A percentile compares a stretch with the other conserved stretches of the same genome.
Evolutionary conservation across 2,888 invertebrate species (phyloP).

Genomic region (Protodeltote pygarga): DNA sequence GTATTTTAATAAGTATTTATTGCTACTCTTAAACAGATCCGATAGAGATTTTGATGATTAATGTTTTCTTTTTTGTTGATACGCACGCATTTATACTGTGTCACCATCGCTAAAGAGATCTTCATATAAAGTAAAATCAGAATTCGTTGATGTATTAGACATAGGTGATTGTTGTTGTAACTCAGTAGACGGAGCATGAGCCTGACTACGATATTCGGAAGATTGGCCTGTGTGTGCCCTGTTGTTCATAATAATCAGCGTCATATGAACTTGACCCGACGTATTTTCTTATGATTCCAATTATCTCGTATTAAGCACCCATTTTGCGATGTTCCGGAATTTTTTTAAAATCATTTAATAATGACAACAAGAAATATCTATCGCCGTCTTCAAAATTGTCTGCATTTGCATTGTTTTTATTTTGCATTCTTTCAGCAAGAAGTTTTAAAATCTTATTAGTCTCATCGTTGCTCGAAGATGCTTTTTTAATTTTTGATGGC

Average conservation of each 20-base stretch:
- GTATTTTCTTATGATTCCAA: slow-evolving; percentile 2
- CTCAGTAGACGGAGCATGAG: slow-evolving; percentile 2
- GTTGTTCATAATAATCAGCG: slow-evolving; percentile 7
- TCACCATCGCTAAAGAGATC: slow-evolving; percentile 6
- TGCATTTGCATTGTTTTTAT: slow-evolving; percentile 20
- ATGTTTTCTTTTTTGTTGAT: slow-evolving; percentile 1
- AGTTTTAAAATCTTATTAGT: slow-evolving; percentile 9
- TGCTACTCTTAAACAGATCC: slow-evolving; percentile 3
- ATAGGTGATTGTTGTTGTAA: slow-evolving; percentile 1
- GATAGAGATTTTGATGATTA: not conserved
- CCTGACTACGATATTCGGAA: slow-evolving; percentile 8
- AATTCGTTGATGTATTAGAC: slow-evolving; percentile 1
- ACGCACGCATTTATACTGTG: slow-evolving; percentile 4
- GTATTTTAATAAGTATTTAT: slow-evolving; percentile 1
- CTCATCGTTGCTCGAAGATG: not conserved
- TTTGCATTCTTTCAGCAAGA: slow-evolving; percentile 9
- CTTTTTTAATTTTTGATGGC: slow-evolving; percentile 2
- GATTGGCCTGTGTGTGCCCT: slow-evolving; percentile 4
- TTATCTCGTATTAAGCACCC: slow-evolving; percentile 6
- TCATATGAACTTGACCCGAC: slow-evolving; percentile 1
- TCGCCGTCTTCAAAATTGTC: slow-evolving; percentile 24
- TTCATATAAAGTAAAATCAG: slow-evolving; percentile 2
- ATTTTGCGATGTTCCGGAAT: slow-evolving; percentile 22
- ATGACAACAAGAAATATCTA: slow-evolving; percentile 27
- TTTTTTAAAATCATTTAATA: slow-evolving; percentile 20